phyloP scores from a whole-genome alignment of 2,888 invertebrate species.

The Fragum whitleyi region DNA sequence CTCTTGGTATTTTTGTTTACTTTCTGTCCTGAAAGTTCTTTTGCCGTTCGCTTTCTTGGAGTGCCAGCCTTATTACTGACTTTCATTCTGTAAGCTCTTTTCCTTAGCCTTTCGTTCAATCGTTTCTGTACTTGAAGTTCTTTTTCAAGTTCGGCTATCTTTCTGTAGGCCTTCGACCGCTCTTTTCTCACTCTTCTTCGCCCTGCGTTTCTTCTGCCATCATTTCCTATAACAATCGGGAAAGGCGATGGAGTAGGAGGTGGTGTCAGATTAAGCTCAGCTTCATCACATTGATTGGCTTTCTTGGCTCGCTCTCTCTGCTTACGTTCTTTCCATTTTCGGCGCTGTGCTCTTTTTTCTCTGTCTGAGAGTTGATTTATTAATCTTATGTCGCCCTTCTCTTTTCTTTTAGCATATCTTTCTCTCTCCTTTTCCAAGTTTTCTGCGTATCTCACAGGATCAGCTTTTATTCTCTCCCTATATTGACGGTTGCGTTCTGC shows the following conservation, averaged over 20 bases:
- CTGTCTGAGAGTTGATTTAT: conserved; percentile 10
- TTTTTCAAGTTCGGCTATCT: conserved; percentile 5
- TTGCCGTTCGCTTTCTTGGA: conserved; percentile 32
- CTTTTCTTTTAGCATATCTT: conserved; percentile 21
- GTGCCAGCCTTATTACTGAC: conserved; percentile 6
- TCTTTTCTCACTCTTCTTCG: conserved; percentile 23
- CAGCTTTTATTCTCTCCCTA: conserved; percentile 19
- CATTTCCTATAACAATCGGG: not conserved
- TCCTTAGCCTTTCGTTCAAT: not conserved
- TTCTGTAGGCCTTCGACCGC: conserved; percentile 26
- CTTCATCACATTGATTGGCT: not conserved
- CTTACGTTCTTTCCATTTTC: conserved; percentile 24
- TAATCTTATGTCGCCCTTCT: conserved; percentile 12
- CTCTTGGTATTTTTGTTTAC: conserved; percentile 15
- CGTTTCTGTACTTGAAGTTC: conserved; percentile 18
- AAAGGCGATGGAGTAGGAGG: conserved; percentile 10
- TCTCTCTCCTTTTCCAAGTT: conserved; percentile 34
- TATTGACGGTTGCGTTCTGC: conserved; percentile 21
- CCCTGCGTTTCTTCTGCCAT: not conserved
- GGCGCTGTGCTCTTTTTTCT: conserved; percentile 18
- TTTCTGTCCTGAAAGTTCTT: conserved; percentile 20
- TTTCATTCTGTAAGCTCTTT: not conserved
- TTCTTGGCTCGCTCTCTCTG: not conserved
- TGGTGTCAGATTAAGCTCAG: conserved; percentile 10
- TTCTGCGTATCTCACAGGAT: not conserved